phyloP scores from a whole-genome alignment of 1,140 invertebrate genomes.

The Drosophila hydei region DNA sequence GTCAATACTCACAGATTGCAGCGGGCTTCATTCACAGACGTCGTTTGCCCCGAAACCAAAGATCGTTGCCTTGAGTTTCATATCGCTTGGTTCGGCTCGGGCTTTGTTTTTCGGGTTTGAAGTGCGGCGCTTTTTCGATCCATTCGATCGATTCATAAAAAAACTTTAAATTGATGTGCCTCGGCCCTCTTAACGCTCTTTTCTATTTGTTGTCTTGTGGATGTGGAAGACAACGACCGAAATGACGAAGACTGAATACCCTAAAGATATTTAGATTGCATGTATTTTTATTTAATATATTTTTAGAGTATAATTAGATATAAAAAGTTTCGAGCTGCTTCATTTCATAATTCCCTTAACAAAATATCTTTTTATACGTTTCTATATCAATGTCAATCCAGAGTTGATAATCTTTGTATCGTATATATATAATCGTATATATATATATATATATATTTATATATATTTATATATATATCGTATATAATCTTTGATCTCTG shows the following conservation, averaged over 20 bases:
- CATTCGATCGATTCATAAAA: slow-evolving; percentile 54
- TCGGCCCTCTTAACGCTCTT: neutral
- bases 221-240: too few relatives aligned
- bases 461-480: too few relatives aligned
- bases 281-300: too few relatives aligned
- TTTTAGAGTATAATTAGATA: too few relatives aligned
- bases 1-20: slow-evolving; percentile 34
- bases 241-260: neutral
- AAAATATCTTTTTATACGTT: too few relatives aligned
- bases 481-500: too few relatives aligned
- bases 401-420: too few relatives aligned
- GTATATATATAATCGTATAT: too few relatives aligned
- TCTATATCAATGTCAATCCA: too few relatives aligned
- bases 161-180: slow-evolving; percentile 69
- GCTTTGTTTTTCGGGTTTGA: slow-evolving; percentile 32
- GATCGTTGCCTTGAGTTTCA: slow-evolving; percentile 24
- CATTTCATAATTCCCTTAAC: too few relatives aligned
- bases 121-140: slow-evolving; percentile 58
- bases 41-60: slow-evolving; percentile 36
- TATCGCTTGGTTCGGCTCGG: slow-evolving; percentile 29
- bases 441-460: too few relatives aligned
- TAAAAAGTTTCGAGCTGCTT: too few relatives aligned
- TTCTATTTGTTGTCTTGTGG: slow-evolving; percentile 24
- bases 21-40: slow-evolving; percentile 22
- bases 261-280: neutral